Base-by-base conservation (phyloP, 2,113 vertebrate genomes). In the Phalacrocorax brasilianus region DNA sequence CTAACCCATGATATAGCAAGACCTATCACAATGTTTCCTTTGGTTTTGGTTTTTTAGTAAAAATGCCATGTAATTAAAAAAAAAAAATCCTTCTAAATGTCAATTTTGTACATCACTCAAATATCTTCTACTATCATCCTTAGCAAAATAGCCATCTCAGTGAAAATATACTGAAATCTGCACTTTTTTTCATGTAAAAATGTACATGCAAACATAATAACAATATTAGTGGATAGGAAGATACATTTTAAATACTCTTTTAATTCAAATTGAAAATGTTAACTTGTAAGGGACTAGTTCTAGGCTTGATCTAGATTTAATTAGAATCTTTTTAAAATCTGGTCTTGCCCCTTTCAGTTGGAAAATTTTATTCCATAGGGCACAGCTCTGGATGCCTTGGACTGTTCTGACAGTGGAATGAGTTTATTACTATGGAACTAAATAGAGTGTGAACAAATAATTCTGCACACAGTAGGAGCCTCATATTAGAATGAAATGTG, bases 361-460 rank as follows among this genome's bases (percentile, higher is more conserved):
- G 8, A 89, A 88, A 63, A 30, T 55, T 82, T 26, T 71, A 44
- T 88, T 88, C 38, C 20, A 56, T 16, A 66, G 18, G 13, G 6
- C 9, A 18, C 22, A 80, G 23, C 14, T 82, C 53, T 71, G 59
- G 27, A 59, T 61, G 80, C 7, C 30, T 66, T 88, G 55, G 21
- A 80, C 62, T 58, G 20, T 67, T 89, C 65, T 93, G 53, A 77
- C 14, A 94, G 55, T 63, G 23, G 92, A 88, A 93, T 74, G 42
- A 70, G 18, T 73, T 93, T 61, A 89, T 84, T 87, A 86, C 42
- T 95, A 8, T 70, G 66, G 45, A 79, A 82, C 35, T 89, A 97
- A 89, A 93, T 32, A 91, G 72, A 91, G 22, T 86, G 65, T 82
- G 92, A 93, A 86, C 38, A 88, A 93, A 94, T 42, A 94, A 63